These are phyloP conservation scores for Metacarcinus magister DNA, from an alignment of 2,888 invertebrate species.

Conservation along the genomic window DNA sequence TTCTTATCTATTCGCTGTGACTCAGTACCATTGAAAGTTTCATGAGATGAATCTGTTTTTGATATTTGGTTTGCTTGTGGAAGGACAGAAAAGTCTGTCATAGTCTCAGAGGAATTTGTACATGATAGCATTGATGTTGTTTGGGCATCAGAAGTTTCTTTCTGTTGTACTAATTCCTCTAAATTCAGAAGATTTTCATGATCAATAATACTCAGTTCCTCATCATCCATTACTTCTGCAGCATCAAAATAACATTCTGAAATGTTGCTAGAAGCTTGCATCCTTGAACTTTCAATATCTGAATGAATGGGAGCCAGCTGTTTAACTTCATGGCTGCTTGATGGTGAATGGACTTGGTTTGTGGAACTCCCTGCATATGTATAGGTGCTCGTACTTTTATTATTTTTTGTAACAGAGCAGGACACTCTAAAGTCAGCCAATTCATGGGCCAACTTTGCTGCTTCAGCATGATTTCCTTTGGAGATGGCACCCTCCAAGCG, in stretches of 20 bases:
- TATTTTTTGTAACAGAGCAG: slow-evolving; percentile 89
- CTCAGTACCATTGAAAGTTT: slow-evolving; percentile 19
- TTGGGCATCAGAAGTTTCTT: background rate
- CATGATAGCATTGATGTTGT: background rate
- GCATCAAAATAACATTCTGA: slow-evolving; percentile 79
- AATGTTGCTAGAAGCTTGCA: slow-evolving; percentile 59
- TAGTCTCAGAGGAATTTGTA: background rate
- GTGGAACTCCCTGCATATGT: background rate
- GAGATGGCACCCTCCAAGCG: slow-evolving; percentile 91
- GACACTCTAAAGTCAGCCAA: slow-evolving; percentile 91
- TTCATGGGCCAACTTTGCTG: slow-evolving; percentile 91
- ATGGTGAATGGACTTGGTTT: background rate
- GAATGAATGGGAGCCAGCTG: background rate
- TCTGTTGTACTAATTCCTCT: background rate
- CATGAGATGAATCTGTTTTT: background rate
- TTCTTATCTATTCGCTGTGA: background rate
- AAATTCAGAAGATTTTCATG: background rate
- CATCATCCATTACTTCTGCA: slow-evolving; percentile 68
- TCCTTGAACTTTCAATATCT: background rate
- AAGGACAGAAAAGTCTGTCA: background rate
- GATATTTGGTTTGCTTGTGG: background rate
- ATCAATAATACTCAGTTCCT: slow-evolving; percentile 52
- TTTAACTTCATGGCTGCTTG: background rate
- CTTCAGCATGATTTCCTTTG: slow-evolving; percentile 90
- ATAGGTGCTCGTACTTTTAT: slow-evolving; percentile 82